Conservation (phyloP, 2,888 invertebrate species). For the Lomographa bimaculata region DNA sequence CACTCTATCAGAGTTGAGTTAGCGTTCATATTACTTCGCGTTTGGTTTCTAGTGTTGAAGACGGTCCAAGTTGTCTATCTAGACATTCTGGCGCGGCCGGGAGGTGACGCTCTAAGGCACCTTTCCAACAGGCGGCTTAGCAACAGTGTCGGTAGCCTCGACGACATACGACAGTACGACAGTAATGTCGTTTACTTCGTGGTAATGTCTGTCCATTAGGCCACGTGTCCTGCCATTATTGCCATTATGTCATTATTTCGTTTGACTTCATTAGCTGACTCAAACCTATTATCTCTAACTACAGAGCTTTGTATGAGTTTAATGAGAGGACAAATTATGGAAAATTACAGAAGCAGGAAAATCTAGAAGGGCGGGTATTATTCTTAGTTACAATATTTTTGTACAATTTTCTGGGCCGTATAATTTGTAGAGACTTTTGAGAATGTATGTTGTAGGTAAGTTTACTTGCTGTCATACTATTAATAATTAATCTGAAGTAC, state of each 20-base stretch:
- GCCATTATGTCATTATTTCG: slow-evolving; percentile 11
- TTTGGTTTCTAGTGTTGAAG: slow-evolving; percentile 5
- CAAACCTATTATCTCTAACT: slow-evolving; percentile 8
- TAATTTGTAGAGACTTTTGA: too few relatives aligned
- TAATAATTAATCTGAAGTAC: too few relatives aligned
- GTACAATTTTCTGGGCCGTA: too few relatives aligned
- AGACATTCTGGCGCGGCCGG: slow-evolving; percentile 18
- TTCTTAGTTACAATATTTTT: too few relatives aligned
- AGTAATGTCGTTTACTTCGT: too few relatives aligned
- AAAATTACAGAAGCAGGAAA: slow-evolving; percentile 6
- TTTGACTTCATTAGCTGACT: slow-evolving; percentile 13
- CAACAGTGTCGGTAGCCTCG: background rate
- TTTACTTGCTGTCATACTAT: too few relatives aligned
- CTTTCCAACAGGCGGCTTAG: slow-evolving; percentile 8
- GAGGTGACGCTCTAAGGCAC: slow-evolving; percentile 13
- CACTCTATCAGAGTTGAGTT: background rate
- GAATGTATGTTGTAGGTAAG: too few relatives aligned
- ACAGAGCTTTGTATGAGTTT: slow-evolving; percentile 5
- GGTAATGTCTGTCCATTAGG: too few relatives aligned
- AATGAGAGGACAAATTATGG: slow-evolving; percentile 7
- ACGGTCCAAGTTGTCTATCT: slow-evolving; percentile 15
- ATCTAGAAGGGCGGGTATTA: slow-evolving; percentile 1
- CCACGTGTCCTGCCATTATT: slow-evolving; percentile 5
- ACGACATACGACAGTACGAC: too few relatives aligned
- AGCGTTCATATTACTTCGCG: slow-evolving; percentile 4